phyloP scores from a whole-genome alignment of 2,113 vertebrate species.

The Carettochelys insculpta region DNA sequence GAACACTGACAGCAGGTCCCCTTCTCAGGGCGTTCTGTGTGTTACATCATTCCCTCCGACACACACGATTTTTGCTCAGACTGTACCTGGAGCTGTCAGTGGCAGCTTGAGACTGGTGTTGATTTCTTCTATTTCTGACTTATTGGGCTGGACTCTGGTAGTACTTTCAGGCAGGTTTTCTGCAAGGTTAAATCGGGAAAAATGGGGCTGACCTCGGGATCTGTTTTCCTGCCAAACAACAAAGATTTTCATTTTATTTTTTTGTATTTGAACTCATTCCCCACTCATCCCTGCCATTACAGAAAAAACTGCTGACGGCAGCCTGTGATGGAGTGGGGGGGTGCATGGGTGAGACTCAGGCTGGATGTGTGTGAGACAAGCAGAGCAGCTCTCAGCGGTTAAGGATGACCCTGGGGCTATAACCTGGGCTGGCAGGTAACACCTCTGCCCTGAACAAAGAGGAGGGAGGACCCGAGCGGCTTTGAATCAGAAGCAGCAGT shows the following conservation, averaged over 20 bases:
- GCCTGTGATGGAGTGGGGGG: too few relatives aligned
- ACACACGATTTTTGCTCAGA: not conserved
- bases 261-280: not conserved
- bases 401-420: too few relatives aligned
- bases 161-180: constrained; percentile 75
- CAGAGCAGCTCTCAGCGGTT: too few relatives aligned
- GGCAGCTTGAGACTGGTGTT: constrained; percentile 76
- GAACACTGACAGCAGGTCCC: not conserved
- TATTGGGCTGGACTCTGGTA: constrained; percentile 71
- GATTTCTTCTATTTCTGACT: constrained; percentile 73
- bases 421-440: too few relatives aligned
- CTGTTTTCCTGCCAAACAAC: constrained; percentile 79
- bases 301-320: not conserved
- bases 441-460: too few relatives aligned
- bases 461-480: too few relatives aligned
- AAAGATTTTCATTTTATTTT: not conserved
- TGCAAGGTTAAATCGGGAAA: constrained; percentile 73
- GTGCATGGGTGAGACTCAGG: too few relatives aligned
- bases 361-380: too few relatives aligned
- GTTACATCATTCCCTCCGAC: not conserved
- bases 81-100: constrained; percentile 86
- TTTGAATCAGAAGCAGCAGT: too few relatives aligned
- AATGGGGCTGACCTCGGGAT: constrained; percentile 63
- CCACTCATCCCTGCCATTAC: not conserved
- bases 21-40: not conserved